These are phyloP conservation scores for Parazoanthus darwini DNA, from an alignment of 92 coral and sea anemone species.

Conservation along the genomic window DNA sequence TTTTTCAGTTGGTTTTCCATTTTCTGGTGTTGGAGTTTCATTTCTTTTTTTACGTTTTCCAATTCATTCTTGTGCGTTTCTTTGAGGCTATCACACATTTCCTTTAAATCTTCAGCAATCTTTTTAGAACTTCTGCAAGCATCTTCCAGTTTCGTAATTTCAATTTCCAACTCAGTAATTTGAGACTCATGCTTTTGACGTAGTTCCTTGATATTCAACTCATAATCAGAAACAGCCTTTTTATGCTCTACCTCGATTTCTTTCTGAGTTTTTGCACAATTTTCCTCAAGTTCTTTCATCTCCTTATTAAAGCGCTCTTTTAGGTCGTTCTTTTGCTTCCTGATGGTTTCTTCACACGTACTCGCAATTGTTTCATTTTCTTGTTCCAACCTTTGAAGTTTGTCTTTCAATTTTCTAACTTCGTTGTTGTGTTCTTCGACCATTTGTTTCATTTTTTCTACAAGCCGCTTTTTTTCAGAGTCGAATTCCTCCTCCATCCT, in stretches of 20 bases:
- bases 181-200: not conserved
- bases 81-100: not conserved
- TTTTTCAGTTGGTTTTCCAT: not conserved
- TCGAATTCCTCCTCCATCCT: not conserved
- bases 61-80: not conserved
- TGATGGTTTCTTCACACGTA: not conserved
- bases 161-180: not conserved
- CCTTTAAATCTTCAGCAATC: not conserved
- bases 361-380: not conserved
- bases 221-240: not conserved
- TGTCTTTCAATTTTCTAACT: not conserved
- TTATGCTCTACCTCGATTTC: constrained; percentile 3
- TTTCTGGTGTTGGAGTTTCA: not conserved
- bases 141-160: not conserved
- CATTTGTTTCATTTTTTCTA: not conserved
- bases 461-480: not conserved
- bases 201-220: not conserved
- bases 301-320: not conserved
- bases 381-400: constrained; percentile 20
- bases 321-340: not conserved
- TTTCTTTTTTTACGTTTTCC: not conserved
- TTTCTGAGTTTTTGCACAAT: not conserved
- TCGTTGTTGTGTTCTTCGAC: constrained; percentile 2
- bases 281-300: constrained; percentile 10
- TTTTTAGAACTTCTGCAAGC: not conserved